These are phyloP conservation scores for Oryzias curvinotus DNA, from an alignment of 2,113 vertebrate species.

Conservation along the genomic window DNA sequence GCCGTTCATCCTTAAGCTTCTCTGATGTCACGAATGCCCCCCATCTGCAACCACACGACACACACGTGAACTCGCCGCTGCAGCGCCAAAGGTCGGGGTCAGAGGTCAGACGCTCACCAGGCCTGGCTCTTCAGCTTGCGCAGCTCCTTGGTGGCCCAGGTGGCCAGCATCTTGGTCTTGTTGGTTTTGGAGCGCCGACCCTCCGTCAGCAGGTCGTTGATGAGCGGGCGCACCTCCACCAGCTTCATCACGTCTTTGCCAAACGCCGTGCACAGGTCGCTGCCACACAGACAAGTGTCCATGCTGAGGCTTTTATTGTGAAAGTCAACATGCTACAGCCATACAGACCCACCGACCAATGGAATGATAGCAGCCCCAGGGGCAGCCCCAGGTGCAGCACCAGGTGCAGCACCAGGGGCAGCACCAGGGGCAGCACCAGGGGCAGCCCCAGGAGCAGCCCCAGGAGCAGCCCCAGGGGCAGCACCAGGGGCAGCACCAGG, in stretches of 20 bases:
- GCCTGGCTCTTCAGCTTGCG: conserved; percentile 98
- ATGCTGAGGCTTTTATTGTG: neutral
- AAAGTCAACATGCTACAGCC: neutral
- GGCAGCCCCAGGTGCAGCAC: too few relatives aligned
- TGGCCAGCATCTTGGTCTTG: conserved; percentile 96
- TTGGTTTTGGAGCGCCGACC: conserved; percentile 93
- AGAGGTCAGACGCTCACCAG: conserved; percentile 78
- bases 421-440: too few relatives aligned
- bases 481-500: too few relatives aligned
- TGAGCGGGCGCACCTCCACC: conserved; percentile 94
- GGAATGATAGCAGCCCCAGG: too few relatives aligned
- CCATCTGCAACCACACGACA: conserved; percentile 53
- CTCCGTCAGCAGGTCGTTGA: conserved; percentile 96
- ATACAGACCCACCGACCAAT: too few relatives aligned
- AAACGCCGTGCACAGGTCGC: conserved; percentile 94
- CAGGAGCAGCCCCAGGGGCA: too few relatives aligned
- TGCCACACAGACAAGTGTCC: conserved; percentile 45
- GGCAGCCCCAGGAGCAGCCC: too few relatives aligned
- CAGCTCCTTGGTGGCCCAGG: conserved; percentile 98
- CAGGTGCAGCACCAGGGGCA: too few relatives aligned
- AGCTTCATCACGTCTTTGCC: conserved; percentile 97
- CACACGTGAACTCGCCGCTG: neutral
- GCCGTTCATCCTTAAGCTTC: conserved; percentile 78
- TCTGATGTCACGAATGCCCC: conserved; percentile 48
- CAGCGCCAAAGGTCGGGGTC: neutral